These are phyloP conservation scores for Carcina quercana DNA, from an alignment of 2,888 invertebrate species.

Conservation along the genomic window DNA sequence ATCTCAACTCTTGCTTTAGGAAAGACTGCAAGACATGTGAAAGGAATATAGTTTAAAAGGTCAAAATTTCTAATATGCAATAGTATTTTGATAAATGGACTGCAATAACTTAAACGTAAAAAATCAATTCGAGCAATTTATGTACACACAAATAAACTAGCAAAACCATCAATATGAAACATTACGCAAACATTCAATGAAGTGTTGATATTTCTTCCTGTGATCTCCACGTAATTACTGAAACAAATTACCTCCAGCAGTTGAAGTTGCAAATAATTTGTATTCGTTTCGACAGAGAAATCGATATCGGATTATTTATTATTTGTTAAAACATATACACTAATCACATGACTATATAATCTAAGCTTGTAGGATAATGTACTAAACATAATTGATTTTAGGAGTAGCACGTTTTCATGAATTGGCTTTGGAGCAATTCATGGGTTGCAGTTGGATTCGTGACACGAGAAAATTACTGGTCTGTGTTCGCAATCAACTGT, in stretches of 20 bases:
- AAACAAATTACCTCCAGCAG: slow-evolving; percentile 13
- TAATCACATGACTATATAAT: too few relatives aligned
- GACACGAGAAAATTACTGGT: slow-evolving; percentile 48
- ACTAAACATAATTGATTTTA: slow-evolving; percentile 15
- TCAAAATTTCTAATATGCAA: too few relatives aligned
- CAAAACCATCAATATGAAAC: slow-evolving; percentile 23
- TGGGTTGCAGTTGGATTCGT: slow-evolving; percentile 31
- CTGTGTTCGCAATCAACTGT: slow-evolving; percentile 46
- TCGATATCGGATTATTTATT: slow-evolving; percentile 22
- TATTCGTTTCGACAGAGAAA: slow-evolving; percentile 17
- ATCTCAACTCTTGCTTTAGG: too few relatives aligned
- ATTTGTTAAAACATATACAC: slow-evolving; percentile 18
- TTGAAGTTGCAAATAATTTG: slow-evolving; percentile 8
- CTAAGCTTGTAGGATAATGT: slow-evolving; percentile 14
- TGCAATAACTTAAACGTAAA: too few relatives aligned
- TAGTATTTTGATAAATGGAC: slow-evolving; percentile 12
- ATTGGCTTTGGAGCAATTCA: slow-evolving; percentile 24
- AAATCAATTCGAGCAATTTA: too few relatives aligned
- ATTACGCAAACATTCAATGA: slow-evolving; percentile 26
- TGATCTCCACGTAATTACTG: slow-evolving; percentile 28
- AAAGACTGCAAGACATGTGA: too few relatives aligned
- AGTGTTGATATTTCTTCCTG: slow-evolving; percentile 29
- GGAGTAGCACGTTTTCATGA: slow-evolving; percentile 13
- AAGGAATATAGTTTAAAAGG: too few relatives aligned
- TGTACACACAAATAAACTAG: slow-evolving; percentile 7